phyloP scores from a whole-genome alignment of 2,888 invertebrate species.

The Epsilonema sp. region DNA sequence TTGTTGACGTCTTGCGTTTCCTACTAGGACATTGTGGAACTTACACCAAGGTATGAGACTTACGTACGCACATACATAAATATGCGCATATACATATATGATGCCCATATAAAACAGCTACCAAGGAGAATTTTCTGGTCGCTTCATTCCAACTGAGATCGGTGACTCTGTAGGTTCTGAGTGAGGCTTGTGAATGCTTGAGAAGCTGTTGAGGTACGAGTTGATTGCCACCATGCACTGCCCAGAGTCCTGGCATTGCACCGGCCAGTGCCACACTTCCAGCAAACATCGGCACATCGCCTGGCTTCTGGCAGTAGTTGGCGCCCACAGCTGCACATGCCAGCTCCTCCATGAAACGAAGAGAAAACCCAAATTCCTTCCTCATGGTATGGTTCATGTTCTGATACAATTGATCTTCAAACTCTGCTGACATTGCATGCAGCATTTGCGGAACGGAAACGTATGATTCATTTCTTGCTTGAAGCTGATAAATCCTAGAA shows the following conservation, averaged over 20 bases:
- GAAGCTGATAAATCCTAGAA: constrained; percentile 41
- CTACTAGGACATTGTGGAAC: too few relatives aligned
- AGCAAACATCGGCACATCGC: constrained; percentile 40
- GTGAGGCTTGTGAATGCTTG: constrained; percentile 30
- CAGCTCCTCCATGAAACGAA: constrained; percentile 39
- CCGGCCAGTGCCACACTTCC: constrained; percentile 41
- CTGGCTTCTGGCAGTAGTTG: constrained; percentile 43
- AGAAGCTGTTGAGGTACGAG: constrained; percentile 32
- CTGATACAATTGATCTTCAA: constrained; percentile 34
- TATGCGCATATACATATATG: too few relatives aligned
- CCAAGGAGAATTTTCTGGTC: too few relatives aligned
- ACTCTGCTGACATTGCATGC: constrained; percentile 36
- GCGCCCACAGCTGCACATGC: constrained; percentile 38
- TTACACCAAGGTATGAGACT: too few relatives aligned
- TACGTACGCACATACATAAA: too few relatives aligned
- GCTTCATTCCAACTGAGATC: too few relatives aligned
- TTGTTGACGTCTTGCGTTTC: too few relatives aligned
- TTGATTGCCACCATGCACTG: constrained; percentile 42
- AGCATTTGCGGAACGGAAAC: constrained; percentile 36
- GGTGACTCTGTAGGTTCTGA: constrained; percentile 28
- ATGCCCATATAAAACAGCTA: too few relatives aligned
- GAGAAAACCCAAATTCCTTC: constrained; percentile 32
- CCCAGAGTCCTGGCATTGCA: constrained; percentile 38
- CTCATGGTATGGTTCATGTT: constrained; percentile 32
- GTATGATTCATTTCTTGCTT: constrained; percentile 19